Base-by-base conservation (phyloP, 2,888 invertebrate species). In the Ichneumoninae sp. region DNA sequence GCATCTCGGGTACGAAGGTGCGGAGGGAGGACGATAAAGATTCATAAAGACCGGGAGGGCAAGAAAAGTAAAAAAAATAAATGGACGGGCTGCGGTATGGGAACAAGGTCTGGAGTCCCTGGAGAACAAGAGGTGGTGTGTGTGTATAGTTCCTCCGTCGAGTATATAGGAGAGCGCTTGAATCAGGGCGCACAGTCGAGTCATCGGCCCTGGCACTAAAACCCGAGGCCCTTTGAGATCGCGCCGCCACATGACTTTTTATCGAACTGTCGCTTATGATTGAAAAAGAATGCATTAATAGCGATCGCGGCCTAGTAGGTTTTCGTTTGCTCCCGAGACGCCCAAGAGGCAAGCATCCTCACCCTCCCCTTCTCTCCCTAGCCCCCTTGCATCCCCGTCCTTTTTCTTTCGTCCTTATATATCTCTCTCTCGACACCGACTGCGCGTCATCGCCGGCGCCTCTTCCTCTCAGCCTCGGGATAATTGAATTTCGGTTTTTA, bases 191-290 rank as follows among this genome's bases (percentile, higher is more conserved):
- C 75, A 68, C 88, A 91, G 91, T 90, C 93, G 91, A 93, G 93
- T 93, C 93, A 93, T 93, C 91, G 91, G 88, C 89, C 90, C 88
- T 83, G 75, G 50, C 47, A 50, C 78, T 69, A 74, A 47, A 54
- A 16, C 7, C 72, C 70, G 60, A 68, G 76, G 74, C 87, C 90
- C 92, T 93, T 93, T 93, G 93, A 93, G 90, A 89, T 89, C 87
- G 82, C 86, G 91, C 92, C 92, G 92, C 91, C 91, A 88, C 89
- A 90, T 89, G 89, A 91, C 91, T 93, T 93, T 92, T 93, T 93
- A 91, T 91, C 91, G 86, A 89, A 91, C 92, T 93, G 92, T 93
- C 92, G 91, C 89, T 92, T 93, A 92, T 93, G 92, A 93, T 93
- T 92, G 93, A 91, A 93, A 92, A 92, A 92, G 90, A 91, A 90